Conservation (phyloP, 2,888 invertebrate species). For the Eudemis profundana region DNA sequence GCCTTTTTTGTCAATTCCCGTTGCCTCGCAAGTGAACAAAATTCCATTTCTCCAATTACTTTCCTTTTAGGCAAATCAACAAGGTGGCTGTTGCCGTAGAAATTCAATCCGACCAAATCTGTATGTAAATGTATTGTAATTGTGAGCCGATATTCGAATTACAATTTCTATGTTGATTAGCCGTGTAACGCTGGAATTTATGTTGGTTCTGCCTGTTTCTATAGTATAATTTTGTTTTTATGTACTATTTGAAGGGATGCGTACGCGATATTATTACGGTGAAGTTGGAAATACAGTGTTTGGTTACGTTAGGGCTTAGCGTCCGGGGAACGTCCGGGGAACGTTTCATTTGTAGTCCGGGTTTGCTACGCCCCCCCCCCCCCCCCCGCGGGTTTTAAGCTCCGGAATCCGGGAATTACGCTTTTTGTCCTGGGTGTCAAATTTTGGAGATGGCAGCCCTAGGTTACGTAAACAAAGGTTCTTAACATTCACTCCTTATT, state of each 20-base stretch:
- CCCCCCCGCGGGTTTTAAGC: no score
- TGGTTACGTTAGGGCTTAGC: no score
- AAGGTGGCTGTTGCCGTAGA: constrained; percentile 70
- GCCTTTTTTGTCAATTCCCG: constrained; percentile 36
- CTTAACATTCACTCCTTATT: no score
- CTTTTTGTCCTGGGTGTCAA: no score
- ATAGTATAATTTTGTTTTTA: constrained; percentile 73
- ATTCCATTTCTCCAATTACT: constrained; percentile 74
- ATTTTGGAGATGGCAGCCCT: no score
- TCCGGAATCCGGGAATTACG: no score
- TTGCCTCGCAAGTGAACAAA: constrained; percentile 59
- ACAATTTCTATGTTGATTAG: constrained; percentile 77
- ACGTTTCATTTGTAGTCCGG: no score
- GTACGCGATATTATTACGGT: constrained; percentile 17
- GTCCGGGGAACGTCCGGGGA: no score
- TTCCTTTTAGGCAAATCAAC: constrained; percentile 83
- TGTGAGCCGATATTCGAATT: constrained; percentile 77
- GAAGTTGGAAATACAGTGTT: constrained; percentile 7
- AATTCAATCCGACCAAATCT: constrained; percentile 80
- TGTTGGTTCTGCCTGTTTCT: constrained; percentile 65
- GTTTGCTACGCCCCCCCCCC: no score
- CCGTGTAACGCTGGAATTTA: constrained; percentile 68
- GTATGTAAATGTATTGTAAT: constrained; percentile 83
- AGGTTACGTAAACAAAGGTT: no score
- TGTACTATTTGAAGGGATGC: constrained; percentile 52